Evolutionary conservation across 1,140 invertebrate species (phyloP).

Genomic region (Penaeus japonicus): DNA sequence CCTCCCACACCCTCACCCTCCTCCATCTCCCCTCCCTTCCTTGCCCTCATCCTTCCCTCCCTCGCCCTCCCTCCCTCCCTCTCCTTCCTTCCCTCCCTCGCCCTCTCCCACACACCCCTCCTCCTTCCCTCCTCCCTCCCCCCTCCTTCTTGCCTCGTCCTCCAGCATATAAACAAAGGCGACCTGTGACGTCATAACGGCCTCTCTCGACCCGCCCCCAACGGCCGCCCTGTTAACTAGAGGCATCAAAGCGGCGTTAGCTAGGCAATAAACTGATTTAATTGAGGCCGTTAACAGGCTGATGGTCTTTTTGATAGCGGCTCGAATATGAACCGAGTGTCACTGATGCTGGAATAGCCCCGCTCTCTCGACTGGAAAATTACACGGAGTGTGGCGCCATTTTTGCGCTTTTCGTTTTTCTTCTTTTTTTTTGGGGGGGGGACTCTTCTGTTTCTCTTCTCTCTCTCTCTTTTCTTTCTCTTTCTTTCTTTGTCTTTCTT

Average conservation of each 20-base stretch:
- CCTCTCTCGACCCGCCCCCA: not conserved
- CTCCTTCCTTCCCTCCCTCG: too few species aligned
- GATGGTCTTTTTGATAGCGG: conserved; percentile 33
- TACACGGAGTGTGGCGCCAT: not conserved
- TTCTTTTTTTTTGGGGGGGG: too few species aligned
- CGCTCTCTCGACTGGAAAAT: conserved; percentile 38
- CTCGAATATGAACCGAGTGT: conserved; percentile 23
- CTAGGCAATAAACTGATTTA: conserved; percentile 45
- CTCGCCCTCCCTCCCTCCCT: not conserved
- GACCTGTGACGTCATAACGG: too few species aligned
- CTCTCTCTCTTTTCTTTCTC: not conserved
- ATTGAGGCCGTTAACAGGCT: conserved; percentile 32
- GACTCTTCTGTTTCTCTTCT: not conserved
- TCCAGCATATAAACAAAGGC: too few species aligned
- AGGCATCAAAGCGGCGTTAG: conserved; percentile 21
- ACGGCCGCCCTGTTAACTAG: conserved; percentile 14
- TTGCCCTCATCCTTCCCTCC: not conserved
- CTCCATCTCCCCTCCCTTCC: not conserved
- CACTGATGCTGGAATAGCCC: conserved; percentile 24
- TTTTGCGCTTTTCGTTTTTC: too few species aligned
- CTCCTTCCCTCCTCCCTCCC: too few species aligned
- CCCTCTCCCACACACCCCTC: too few species aligned
- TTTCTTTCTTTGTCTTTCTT: not conserved
- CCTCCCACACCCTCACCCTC: not conserved
- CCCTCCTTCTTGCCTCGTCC: too few species aligned